These are phyloP conservation scores for Labroides dimidiatus DNA, from an alignment of 2,797 vertebrate genomes.

Conservation along the genomic window DNA sequence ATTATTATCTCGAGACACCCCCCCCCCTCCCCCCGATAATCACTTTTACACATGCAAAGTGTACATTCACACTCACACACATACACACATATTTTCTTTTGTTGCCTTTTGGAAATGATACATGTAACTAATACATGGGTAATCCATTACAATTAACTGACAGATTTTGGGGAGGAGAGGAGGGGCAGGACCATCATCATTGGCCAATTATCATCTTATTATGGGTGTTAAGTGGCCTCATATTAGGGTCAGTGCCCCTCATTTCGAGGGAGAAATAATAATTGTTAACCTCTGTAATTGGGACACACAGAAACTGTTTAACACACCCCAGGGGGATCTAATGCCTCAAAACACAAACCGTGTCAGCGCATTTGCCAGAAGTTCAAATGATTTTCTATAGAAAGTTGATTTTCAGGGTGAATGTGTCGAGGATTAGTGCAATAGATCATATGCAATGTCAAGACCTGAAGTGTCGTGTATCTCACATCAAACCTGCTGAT, in stretches of 20 bases:
- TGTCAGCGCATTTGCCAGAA: slow-evolving; percentile 3
- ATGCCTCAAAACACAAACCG: slow-evolving; percentile 11
- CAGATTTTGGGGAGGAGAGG: slow-evolving; percentile 38
- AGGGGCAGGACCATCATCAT: slow-evolving; percentile 68
- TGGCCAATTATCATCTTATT: slow-evolving; percentile 90
- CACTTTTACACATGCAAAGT: slow-evolving; percentile 23
- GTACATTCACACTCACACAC: not conserved
- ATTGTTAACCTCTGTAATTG: slow-evolving; percentile 85
- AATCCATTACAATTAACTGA: slow-evolving; percentile 83
- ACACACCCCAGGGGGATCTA: slow-evolving; percentile 68
- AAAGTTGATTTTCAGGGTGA: slow-evolving; percentile 1
- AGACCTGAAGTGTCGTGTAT: not conserved
- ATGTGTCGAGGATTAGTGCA: not conserved
- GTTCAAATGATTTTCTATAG: slow-evolving; percentile 34
- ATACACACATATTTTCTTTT: slow-evolving; percentile 3
- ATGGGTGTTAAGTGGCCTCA: slow-evolving; percentile 86
- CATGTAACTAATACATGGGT: slow-evolving; percentile 78
- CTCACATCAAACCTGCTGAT: not conserved
- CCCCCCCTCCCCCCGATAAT: slow-evolving; percentile 56
- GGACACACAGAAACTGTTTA: slow-evolving; percentile 80
- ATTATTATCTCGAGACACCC: slow-evolving; percentile 67
- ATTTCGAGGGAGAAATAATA: slow-evolving; percentile 87
- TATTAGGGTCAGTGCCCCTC: slow-evolving; percentile 92
- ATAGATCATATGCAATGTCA: slow-evolving; percentile 10
- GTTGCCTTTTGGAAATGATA: slow-evolving; percentile 67